Evolutionary conservation across 2,113 vertebrate species (phyloP), one percentile per base, ranked within the genome.

Genomic region (Nymphicus hollandicus): DNA sequence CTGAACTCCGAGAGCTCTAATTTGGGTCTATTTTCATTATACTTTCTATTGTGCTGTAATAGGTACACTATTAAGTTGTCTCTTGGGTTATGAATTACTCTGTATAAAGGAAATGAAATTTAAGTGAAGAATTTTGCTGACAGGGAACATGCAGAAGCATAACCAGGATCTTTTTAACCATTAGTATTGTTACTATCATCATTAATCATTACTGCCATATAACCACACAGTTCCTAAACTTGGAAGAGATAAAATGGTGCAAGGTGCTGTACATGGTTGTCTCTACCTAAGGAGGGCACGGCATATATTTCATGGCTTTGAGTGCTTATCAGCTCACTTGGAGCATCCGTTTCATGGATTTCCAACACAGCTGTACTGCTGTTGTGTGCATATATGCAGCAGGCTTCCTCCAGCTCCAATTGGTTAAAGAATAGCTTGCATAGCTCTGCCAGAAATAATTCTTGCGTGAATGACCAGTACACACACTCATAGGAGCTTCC

Each of bases 11-110:
- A 3, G 7, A 85, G 58, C 73, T 83, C 88, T 89, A 80, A 64
- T 66, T 82, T 50, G 50, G 27, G 29, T 80, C 74, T 70, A 4
- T 89, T 95, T 81, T 61, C 61, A 47, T 92, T 80, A 17, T 90
- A 13, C 28, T 93, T 94, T 76, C 60, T 77, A 7, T 50, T 68
- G 22, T 86, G 53, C 6, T 2, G 4, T 72, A 60, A 77, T 44
- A 19, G 52, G 35, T 76, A 50, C 18, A 10, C 24, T 81, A 12
- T 68, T 86, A 73, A 82, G 33, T 76, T 9, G 1, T 88, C 11
- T 4, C 41, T 63, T 63, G 39, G 41, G 31, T 55, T 82, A 68
- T 84, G 50, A 89, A 92, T 84, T 92, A 46, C 60, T 84, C 22
- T 66, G 6, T 56, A 23, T 66, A 91, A 52, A 70, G 66, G 66